Base-by-base conservation (phyloP, 1,140 invertebrate genomes). In the Nasonia giraulti region DNA sequence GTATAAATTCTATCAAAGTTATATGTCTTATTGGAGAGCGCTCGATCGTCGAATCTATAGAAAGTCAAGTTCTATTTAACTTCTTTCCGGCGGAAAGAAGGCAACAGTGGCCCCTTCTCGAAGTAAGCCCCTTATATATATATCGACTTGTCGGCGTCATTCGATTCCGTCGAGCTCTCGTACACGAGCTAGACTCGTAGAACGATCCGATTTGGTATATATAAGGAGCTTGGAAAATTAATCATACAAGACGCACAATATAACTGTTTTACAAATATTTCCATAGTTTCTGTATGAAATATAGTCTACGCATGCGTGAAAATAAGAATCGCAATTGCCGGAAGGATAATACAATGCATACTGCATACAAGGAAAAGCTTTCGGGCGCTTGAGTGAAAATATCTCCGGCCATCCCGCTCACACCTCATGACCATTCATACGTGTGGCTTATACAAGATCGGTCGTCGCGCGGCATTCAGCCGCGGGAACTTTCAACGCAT, bases 61-160 rank as follows among this genome's bases (percentile, higher is more conserved):
- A 62, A 62, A 62, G 17, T 62, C 17, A 20, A 62, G 55, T 62
- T 62, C 47, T 50, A 17, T 50, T 50, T 14, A 50, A 50, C 47
- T 50, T 50, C 14, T 50, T 50, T 50, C 47, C 47, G 14, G 47
- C 47, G 47, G 14, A 50, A 50, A 50, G 47, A 50, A 50, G 12
- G 47, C 47, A 50, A 17, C 47, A 37, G 33, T 4, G 2, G 3
- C 12, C 12, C 14, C 47, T 50, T 6, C 20, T 20, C 20, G 17
- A 62, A n/a, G 20, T 20, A 62, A 62, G 92, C 10, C 55, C 55
- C 20, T n/a, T 62, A 37, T 27, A 1, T 2, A 62, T 62, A 20
- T n/a, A 10, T 55, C 12, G 3, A 62, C 55, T 62, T n/a, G 55
- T 62, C 55, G 55, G n/a, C 20, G 55, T n/a, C 17, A 20, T 62